Base-by-base conservation (phyloP, 2,113 vertebrate genomes). In the Alexandromys fortis region DNA sequence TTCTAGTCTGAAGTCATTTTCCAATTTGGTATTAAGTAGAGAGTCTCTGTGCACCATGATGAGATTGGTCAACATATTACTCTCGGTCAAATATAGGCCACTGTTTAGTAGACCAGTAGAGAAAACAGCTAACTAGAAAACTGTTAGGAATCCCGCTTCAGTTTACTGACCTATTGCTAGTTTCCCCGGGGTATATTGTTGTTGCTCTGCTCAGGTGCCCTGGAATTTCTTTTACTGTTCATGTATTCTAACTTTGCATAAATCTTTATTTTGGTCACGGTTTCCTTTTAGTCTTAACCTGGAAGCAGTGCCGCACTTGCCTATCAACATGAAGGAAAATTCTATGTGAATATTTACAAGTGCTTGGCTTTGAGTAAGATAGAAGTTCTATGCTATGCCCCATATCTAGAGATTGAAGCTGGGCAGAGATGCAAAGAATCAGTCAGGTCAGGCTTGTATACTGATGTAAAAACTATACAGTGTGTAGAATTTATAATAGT, bases 141-240 rank as follows among this genome's bases (percentile, higher is more conserved):
- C 1, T 30, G 73, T 4, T 61, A 13, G 12, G 33, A 47, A 47
- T 77, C 2, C 2, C 12, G 26, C 38, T 30, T 76, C 24, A 72
- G 0, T 22, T 88, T 21, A 52, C 9, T 35, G 38, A 0, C 0
- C 8, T 35, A 16, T 10, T 47, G 10, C 7, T 26, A 38, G 8
- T 63, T 3, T n/a, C 28, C 70, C 26, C 8, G 5, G 12, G 30
- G 26, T 2, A 33, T 21, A 3, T 2, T 24, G 5, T 21, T 58
- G n/a, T 7, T 65, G 1, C 9, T 82, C 9, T 49, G 16, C 19
- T 87, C 33, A 38, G 17, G 17, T 14, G 26, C 3, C 14, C 38
- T 38, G 13, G 45, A 68, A 58, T 28, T 67, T 3, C 22, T 47
- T 14, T 22, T 7, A 7, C 9, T 38, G 1, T 63, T 77, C 10